Percentiles rank a stretch among this genome's conserved stretches.
Evolutionary conservation across 64 coral and sea anemone genomes (phyloP).

Genomic region (Stylophora pistillata): DNA sequence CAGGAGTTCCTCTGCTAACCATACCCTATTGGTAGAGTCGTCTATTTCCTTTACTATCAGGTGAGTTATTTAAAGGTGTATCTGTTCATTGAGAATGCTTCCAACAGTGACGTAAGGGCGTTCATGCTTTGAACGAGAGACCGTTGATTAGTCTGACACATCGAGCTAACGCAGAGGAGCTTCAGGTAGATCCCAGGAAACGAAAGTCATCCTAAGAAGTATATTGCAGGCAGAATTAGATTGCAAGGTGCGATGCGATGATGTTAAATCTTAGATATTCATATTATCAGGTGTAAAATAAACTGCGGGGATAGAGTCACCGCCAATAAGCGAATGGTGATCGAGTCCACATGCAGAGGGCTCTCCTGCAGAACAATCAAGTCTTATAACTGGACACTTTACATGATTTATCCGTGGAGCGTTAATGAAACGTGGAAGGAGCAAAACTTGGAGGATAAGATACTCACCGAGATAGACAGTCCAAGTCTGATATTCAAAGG

Average conservation of each 20-base stretch:
- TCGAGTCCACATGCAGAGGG: constrained; percentile 73
- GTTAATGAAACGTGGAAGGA: constrained; percentile 47
- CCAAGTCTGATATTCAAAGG: constrained; percentile 66
- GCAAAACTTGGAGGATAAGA: constrained; percentile 23
- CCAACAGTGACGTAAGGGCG: not conserved
- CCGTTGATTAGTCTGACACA: too few relatives aligned
- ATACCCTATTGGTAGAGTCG: constrained; percentile 64
- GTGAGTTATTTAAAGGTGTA: constrained; percentile 11
- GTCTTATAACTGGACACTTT: constrained; percentile 73
- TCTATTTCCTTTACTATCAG: constrained; percentile 73
- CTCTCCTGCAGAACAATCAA: constrained; percentile 56
- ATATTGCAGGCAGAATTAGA: too few relatives aligned
- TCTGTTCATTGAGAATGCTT: not conserved
- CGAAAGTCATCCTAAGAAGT: too few relatives aligned
- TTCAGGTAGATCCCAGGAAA: too few relatives aligned
- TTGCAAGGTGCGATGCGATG: too few relatives aligned
- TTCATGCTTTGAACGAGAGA: too few relatives aligned
- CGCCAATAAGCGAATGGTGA: constrained; percentile 53
- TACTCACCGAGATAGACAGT: constrained; percentile 69
- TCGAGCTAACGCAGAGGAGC: too few relatives aligned
- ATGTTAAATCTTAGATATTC: not conserved
- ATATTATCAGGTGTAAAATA: not conserved
- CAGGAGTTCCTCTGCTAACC: constrained; percentile 30
- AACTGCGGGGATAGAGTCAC: constrained; percentile 70
- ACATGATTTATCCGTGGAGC: not conserved